Conservation (phyloP, 1,140 invertebrate genomes). For the Leptonema lineaticorne region DNA sequence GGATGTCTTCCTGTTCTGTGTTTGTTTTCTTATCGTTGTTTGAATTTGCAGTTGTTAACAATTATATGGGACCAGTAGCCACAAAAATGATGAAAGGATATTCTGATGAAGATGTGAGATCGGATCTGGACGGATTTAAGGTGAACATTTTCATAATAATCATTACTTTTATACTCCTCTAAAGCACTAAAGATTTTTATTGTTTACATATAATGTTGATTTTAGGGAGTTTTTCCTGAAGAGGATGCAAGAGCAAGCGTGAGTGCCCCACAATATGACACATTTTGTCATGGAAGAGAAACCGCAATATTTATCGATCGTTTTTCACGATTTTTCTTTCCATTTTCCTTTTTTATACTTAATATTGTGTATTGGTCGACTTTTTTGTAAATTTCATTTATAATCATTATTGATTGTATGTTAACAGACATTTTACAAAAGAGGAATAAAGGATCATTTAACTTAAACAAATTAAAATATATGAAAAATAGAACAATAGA, state of each 20-base stretch:
- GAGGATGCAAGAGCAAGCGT: constrained; percentile 55
- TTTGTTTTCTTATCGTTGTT: constrained; percentile 91
- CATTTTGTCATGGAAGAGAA: constrained; percentile 80
- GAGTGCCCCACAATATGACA: constrained; percentile 72
- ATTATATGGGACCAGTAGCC: constrained; percentile 85
- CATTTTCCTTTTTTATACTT: constrained; percentile 83
- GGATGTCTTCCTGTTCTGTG: constrained; percentile 91
- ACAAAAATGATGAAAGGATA: constrained; percentile 89
- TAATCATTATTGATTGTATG: too few species aligned
- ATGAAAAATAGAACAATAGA: too few species aligned
- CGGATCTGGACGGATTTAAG: constrained; percentile 74
- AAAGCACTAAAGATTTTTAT: background rate
- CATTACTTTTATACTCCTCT: background rate
- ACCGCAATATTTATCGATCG: constrained; percentile 85
- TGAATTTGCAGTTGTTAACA: constrained; percentile 91
- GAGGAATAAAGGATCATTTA: too few species aligned
- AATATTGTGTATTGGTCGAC: constrained; percentile 89
- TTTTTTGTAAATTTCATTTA: constrained; percentile 62
- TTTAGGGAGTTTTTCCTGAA: constrained; percentile 50
- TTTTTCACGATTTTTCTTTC: constrained; percentile 83
- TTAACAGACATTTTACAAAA: too few species aligned
- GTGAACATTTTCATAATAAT: constrained; percentile 49
- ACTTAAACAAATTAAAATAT: too few species aligned
- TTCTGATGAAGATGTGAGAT: constrained; percentile 78
- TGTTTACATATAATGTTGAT: constrained; percentile 5